A percentile compares a stretch with the other conserved stretches of the same genome.
These are phyloP conservation scores for Mugil cephalus DNA, from an alignment of 2,113 vertebrate genomes.

Conservation along the genomic window DNA sequence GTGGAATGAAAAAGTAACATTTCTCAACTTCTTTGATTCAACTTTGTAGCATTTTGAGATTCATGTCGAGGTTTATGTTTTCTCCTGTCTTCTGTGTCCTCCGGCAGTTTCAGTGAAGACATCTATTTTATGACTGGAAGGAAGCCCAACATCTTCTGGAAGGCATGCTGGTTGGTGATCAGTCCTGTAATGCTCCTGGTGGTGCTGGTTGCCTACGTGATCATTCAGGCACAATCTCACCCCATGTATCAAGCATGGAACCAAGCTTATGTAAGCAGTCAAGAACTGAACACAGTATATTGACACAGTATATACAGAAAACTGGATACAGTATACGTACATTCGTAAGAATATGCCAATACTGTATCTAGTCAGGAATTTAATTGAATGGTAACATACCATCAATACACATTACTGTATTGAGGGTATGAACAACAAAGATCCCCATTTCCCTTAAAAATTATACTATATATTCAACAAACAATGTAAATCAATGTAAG, in stretches of 20 bases:
- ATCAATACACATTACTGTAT: no score
- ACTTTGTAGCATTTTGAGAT: not conserved
- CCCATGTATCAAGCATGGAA: slow-evolving; percentile 89
- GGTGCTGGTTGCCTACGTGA: slow-evolving; percentile 86
- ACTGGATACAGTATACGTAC: no score
- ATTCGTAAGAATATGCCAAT: not conserved
- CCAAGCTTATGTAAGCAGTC: slow-evolving; percentile 84
- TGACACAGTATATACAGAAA: no score
- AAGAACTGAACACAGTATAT: no score
- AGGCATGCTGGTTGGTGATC: slow-evolving; percentile 85
- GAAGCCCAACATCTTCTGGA: slow-evolving; percentile 88
- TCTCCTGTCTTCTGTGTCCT: not conserved
- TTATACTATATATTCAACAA: no score
- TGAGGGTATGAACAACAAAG: no score
- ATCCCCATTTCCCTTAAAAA: no score
- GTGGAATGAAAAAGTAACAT: slow-evolving; percentile 87
- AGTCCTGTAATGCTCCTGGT: slow-evolving; percentile 88
- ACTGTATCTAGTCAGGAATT: no score
- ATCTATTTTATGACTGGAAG: slow-evolving; percentile 89
- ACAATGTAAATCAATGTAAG: no score
- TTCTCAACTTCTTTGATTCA: not conserved
- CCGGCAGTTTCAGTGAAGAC: slow-evolving; percentile 88
- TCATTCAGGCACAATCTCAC: slow-evolving; percentile 71
- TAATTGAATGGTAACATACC: no score
- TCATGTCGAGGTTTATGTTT: not conserved